Evolutionary conservation across 2,797 vertebrate species (phyloP), one percentile per base, ranked within the genome.

Genomic region (Margarornis squamiger): DNA sequence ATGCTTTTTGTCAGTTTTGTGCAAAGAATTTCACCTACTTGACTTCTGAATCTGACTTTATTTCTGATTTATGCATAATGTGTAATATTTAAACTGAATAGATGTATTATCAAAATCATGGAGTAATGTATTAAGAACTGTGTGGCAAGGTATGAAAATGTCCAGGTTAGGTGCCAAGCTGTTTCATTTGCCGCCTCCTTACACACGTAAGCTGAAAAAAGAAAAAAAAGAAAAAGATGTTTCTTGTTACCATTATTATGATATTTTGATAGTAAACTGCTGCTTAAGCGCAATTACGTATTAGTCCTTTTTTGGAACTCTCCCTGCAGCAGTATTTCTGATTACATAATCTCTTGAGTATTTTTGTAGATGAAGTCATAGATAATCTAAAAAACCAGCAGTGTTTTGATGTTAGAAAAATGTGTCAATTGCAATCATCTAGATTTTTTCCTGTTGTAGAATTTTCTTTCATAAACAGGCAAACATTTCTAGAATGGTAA

Each of bases 401-500:
- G 57, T 75, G 41, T 81, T 96, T 89, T 81, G 73, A 59, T 90
- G 80, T 75, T 84, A 90, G 80, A 68, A 86, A 94, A 86, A 86
- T 71, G 58, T 88, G 74, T 84, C 54, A 93, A 49, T 65, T 95
- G 70, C 88, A 90, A 72, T 94, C 76, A 86, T 92, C 39, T 80
- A 75, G 18, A 34, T 88, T 95, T 95, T 94, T 92, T 90, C 73
- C 87, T 89, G 71, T 82, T 94, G 52, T 59, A 4, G 13, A 74
- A 48, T 83, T 88, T 87, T 82, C 78, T 90, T 90, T 92, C 57
- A 79, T 67, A 90, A 90, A 92, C 34, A 65, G 52, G 24, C 89
- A 93, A 96, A 87, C 71, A 49, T 66, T 93, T 94, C 77, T 90
- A 63, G 67, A 95, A 84, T 84, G 61, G 68, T 85, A 87, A 88